These are phyloP conservation scores for Stichodactyla helianthus DNA, from an alignment of 64 coral and sea anemone genomes.

Conservation along the genomic window DNA sequence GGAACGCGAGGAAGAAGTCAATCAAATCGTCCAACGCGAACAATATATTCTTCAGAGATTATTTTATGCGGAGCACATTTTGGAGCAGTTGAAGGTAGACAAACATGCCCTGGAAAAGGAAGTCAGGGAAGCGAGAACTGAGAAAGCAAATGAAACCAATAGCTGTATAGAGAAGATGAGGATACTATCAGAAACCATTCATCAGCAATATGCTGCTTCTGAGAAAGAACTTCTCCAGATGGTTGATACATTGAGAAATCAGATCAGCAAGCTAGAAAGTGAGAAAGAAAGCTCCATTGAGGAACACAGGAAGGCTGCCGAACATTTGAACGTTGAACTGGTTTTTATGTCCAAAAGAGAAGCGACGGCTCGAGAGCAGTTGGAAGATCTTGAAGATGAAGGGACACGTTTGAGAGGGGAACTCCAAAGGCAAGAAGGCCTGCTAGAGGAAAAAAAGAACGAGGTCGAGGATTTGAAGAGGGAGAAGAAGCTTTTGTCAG, in stretches of 20 bases:
- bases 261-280: not conserved
- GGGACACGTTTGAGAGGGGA: not conserved
- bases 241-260: not conserved
- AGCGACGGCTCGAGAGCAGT: not conserved
- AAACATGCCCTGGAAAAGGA: not conserved
- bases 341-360: not conserved
- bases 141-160: not conserved
- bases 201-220: not conserved
- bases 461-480: not conserved
- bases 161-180: not conserved
- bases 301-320: not conserved
- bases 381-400: not conserved
- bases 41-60: not conserved
- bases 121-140: not conserved
- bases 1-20: not conserved
- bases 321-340: not conserved
- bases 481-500: not conserved
- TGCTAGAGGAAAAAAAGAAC: not conserved
- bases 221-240: not conserved
- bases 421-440: not conserved
- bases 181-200: not conserved
- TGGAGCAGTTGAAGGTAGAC: not conserved
- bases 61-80: not conserved
- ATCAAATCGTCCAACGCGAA: not conserved
- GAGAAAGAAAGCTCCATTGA: not conserved